A percentile compares a stretch with the other conserved stretches of the same genome.
Conservation (phyloP, 2,113 vertebrate species). For the Felis chaus region DNA sequence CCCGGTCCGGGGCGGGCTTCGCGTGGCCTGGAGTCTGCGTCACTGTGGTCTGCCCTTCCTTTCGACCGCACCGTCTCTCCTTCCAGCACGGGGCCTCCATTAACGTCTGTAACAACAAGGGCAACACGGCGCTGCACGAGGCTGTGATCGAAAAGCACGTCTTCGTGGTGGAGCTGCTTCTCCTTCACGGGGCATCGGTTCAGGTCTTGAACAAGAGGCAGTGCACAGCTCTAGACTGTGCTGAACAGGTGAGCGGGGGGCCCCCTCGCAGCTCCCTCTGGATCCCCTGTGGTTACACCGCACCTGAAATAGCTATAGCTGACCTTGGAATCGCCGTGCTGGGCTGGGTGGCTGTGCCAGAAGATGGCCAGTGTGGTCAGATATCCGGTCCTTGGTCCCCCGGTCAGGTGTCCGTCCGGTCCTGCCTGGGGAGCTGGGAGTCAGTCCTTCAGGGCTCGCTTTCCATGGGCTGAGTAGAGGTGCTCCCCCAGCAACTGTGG, state of each 20-base stretch:
- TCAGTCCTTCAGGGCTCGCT: background rate
- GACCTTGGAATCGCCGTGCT: fast-evolving
- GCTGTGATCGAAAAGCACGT: conserved; percentile 86
- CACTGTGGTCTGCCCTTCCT: background rate
- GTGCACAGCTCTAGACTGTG: conserved; percentile 89
- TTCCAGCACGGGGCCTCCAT: conserved; percentile 89
- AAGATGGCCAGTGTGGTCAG: background rate
- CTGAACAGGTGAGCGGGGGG: conserved; percentile 84
- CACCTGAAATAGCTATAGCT: background rate
- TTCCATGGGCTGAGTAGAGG: background rate
- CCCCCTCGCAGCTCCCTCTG: background rate
- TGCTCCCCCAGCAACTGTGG: background rate
- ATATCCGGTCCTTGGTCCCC: background rate
- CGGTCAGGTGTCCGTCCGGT: background rate
- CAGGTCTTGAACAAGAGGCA: conserved; percentile 89
- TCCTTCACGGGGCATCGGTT: conserved; percentile 86
- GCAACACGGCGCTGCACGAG: conserved; percentile 94
- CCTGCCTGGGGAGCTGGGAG: background rate
- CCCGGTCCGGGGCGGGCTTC: fast-evolving
- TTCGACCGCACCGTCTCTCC: background rate
- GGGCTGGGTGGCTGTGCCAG: background rate
- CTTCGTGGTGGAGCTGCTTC: conserved; percentile 90
- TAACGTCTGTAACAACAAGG: conserved; percentile 90
- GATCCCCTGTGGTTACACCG: background rate
- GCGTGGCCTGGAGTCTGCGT: no score